These are phyloP conservation scores for Marronus borbonicus DNA, from an alignment of 2,888 invertebrate genomes.

Conservation along the genomic window DNA sequence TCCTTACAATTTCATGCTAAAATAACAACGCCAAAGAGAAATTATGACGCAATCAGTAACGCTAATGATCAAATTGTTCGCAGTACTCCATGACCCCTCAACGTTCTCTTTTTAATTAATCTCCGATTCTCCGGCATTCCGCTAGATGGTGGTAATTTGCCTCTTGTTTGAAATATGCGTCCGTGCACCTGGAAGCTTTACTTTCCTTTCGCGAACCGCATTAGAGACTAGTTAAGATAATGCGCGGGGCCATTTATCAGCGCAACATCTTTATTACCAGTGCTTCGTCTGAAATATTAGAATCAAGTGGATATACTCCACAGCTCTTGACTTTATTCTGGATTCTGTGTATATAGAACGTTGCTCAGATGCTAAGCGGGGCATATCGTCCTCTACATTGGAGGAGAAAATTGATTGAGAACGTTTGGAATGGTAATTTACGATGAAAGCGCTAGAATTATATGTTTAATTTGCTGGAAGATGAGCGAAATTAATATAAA, in stretches of 20 bases:
- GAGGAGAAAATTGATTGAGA: no score
- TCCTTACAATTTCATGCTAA: background rate
- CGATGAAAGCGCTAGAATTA: no score
- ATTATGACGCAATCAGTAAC: no score
- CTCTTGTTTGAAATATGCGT: slow-evolving; percentile 18
- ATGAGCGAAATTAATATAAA: no score
- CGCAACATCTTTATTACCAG: slow-evolving; percentile 32
- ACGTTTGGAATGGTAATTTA: no score
- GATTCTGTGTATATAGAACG: no score
- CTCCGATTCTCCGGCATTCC: slow-evolving; percentile 7
- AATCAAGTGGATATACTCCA: background rate
- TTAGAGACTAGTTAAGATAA: slow-evolving; percentile 34
- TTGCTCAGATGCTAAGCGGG: no score
- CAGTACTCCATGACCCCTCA: background rate
- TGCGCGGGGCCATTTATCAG: slow-evolving; percentile 23
- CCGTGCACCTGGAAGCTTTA: slow-evolving; percentile 11
- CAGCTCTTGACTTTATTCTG: no score
- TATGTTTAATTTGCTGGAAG: no score
- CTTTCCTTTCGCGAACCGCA: background rate
- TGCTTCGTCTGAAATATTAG: slow-evolving; percentile 28
- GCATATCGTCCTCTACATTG: no score
- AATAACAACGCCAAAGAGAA: no score
- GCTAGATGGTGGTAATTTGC: background rate
- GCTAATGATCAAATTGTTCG: background rate
- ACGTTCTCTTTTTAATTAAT: slow-evolving; percentile 18